A percentile compares a stretch with the other conserved stretches of the same genome.
Conservation (phyloP, 35 echinoderm and acorn worm genomes). For the Heliocidaris erythrogramma region DNA sequence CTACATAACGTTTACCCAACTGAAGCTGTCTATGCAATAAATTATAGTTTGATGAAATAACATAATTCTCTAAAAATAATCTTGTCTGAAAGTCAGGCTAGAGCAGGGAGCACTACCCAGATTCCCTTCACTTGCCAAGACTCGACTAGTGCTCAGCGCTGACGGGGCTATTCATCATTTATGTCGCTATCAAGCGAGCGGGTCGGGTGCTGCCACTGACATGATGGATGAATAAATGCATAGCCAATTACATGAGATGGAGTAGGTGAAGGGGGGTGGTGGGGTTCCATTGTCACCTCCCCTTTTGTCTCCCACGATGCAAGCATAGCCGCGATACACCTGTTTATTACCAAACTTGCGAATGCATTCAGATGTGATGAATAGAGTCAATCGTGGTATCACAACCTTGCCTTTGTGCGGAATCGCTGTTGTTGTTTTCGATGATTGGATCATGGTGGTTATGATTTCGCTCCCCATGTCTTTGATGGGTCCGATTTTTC, state of each 20-base stretch:
- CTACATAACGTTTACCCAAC: no score
- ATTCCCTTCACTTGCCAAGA: neutral
- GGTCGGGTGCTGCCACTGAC: slow-evolving; percentile 18
- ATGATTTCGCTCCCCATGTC: neutral
- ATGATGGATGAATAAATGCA: slow-evolving; percentile 54
- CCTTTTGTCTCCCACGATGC: slow-evolving; percentile 22
- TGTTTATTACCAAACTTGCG: neutral
- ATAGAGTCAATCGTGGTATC: neutral
- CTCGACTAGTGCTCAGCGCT: slow-evolving; percentile 29
- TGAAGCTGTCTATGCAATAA: neutral
- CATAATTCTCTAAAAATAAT: neutral
- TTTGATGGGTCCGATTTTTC: neutral
- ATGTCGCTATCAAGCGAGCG: slow-evolving; percentile 39
- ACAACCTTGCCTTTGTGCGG: neutral
- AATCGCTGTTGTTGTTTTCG: neutral
- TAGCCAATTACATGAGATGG: slow-evolving; percentile 39
- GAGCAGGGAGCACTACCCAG: neutral
- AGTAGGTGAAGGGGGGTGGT: neutral
- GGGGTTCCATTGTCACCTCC: neutral
- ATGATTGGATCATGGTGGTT: neutral
- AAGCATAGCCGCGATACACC: neutral
- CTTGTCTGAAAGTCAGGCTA: neutral
- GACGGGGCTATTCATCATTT: slow-evolving; percentile 50
- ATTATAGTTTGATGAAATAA: neutral
- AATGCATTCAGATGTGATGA: neutral